Evolutionary conservation across 2,797 vertebrate species (phyloP), one percentile per base, ranked within the genome.

Genomic region (Helarctos malayanus): DNA sequence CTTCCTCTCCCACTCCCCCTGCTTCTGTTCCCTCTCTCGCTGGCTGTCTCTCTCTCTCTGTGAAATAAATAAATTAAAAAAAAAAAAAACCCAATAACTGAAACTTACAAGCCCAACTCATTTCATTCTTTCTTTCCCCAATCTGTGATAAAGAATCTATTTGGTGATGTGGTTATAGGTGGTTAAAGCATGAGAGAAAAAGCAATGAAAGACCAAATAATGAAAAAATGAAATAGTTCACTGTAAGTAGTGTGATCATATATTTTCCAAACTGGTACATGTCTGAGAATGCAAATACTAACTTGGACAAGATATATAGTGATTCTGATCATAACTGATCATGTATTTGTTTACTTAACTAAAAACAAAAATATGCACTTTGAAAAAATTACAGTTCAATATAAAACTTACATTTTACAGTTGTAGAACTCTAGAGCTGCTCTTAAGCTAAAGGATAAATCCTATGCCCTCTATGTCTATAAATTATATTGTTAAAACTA

Each of bases 231-330:
- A 94, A 91, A 32, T 8, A 73, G 19, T 84, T n/a, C 52, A 61
- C 32, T 69, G 0, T 63, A 92, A 91, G 14, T 38, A 79, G 3
- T n/a, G 2, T 29, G 16, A 61, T 71, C 4, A 78, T 21, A n/a
- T 49, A 68, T 68, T 29, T 95, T 93, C 65, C 75, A 85, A 93
- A 86, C 15, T 73, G 52, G 7, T 32, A 82, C 4, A 71, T 16
- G 45, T 91, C 73, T 96, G 56, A 91, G 35, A 90, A 87, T 75
- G 59, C 7, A 85, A 94, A 63, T 35, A 81, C 71, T 95, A 89
- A 86, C 7, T 95, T 54, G 84, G 69, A 76, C 3, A 92, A 97
- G 52, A 83, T 65, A 63, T 11, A 61, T 7, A 25, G 54, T 23
- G 12, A 92, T 52, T 65, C 27, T 87, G 29, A 89, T 47, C 35